Conservation (phyloP, 1,140 invertebrate genomes). For the Drosophila elegans region DNA sequence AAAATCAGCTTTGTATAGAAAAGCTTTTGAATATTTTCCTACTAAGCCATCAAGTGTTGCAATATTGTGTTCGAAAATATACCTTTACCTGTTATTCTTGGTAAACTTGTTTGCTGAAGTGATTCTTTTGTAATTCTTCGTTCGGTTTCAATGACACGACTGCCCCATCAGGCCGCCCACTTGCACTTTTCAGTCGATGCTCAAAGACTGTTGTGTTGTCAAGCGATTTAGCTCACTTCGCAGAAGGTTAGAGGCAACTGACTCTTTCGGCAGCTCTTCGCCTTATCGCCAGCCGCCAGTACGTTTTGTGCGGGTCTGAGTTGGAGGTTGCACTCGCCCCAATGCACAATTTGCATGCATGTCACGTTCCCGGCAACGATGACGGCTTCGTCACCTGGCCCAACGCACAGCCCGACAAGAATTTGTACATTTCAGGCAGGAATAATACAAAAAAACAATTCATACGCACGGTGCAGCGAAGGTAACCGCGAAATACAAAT, state of each 20-base stretch:
- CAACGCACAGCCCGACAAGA: conserved; percentile 22
- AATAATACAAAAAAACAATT: conserved; percentile 21
- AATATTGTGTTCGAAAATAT: background rate
- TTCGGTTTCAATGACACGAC: conserved; percentile 5
- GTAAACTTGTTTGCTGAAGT: conserved; percentile 8
- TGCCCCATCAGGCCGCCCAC: conserved; percentile 10
- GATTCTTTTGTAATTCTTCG: conserved; percentile 4
- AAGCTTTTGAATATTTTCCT: background rate
- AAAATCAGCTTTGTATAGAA: too few relatives aligned
- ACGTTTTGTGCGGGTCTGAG: conserved; percentile 10
- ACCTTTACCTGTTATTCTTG: background rate
- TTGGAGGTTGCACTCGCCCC: conserved; percentile 25
- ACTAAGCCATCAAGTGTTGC: too few relatives aligned
- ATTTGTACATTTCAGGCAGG: conserved; percentile 22
- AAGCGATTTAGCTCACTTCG: conserved; percentile 29
- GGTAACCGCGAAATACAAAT: conserved; percentile 1
- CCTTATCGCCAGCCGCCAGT: conserved; percentile 22
- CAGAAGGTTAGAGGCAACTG: conserved; percentile 35
- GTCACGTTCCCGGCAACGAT: conserved; percentile 61
- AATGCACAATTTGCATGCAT: conserved; percentile 67
- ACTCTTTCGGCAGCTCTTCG: conserved; percentile 28
- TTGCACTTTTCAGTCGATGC: conserved; percentile 18
- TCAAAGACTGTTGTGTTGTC: conserved; percentile 17
- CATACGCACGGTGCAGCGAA: conserved; percentile 19
- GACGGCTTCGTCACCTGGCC: conserved; percentile 64